Percentiles rank a stretch among this genome's conserved stretches.
phyloP scores from a whole-genome alignment of 1,140 invertebrate species.

The Euborellia annulipes region DNA sequence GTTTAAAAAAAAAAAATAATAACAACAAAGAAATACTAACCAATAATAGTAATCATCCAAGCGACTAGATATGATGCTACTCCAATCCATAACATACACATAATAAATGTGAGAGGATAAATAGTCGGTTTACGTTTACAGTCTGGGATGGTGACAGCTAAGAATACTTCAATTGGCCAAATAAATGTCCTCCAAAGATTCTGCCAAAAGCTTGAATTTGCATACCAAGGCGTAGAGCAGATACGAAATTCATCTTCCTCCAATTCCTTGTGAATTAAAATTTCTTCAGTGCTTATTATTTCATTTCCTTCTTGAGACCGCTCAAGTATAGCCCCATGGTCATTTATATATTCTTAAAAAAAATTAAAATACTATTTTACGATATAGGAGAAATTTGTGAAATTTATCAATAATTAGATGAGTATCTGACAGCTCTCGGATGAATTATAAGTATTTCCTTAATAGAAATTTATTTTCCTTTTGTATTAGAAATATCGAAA shows the following conservation, averaged over 20 bases:
- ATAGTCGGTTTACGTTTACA: slow-evolving; percentile 38
- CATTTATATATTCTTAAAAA: neutral
- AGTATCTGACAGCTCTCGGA: too few species aligned
- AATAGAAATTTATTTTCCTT: too few species aligned
- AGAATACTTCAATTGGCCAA: slow-evolving; percentile 53
- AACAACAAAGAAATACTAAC: slow-evolving; percentile 24
- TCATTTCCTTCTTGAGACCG: neutral
- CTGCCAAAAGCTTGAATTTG: slow-evolving; percentile 14
- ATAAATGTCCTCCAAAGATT: slow-evolving; percentile 49
- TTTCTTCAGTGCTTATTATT: neutral
- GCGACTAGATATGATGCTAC: slow-evolving; percentile 45
- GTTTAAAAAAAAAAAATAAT: too few species aligned
- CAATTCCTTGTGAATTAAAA: neutral
- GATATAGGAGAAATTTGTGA: too few species aligned
- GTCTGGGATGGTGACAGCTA: slow-evolving; percentile 62
- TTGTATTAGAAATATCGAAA: too few species aligned
- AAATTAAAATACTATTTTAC: neutral
- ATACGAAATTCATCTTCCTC: neutral
- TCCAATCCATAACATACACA: slow-evolving; percentile 50
- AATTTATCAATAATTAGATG: too few species aligned
- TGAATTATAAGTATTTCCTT: too few species aligned
- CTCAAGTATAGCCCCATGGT: neutral
- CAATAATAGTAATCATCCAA: slow-evolving; percentile 55
- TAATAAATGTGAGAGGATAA: slow-evolving; percentile 43
- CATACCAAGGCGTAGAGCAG: neutral